Evolutionary conservation across 2,888 invertebrate genomes (phyloP), one percentile per base, ranked within the genome.

Genomic region (Lepidochrysops patricia): DNA sequence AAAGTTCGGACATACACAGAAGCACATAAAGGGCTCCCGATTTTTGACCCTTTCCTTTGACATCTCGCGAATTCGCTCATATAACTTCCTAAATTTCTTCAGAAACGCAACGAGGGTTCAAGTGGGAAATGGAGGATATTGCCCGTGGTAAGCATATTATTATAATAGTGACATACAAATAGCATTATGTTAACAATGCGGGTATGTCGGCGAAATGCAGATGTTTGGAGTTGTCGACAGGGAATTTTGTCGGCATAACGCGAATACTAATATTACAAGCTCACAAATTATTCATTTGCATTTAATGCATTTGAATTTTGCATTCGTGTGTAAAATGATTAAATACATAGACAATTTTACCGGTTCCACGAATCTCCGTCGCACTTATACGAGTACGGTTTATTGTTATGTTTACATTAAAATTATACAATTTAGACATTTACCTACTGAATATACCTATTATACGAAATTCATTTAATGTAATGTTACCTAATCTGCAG

Each of bases 211-310:
- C 19, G 1, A 7, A 43, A 43, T 43, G 43, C 43, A 52, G 27
- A 52, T 52, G 52, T 27, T 52, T 15, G 52, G 26, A 26, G 27
- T 52, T 27, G 52, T 26, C 26, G 27, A 27, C 52, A 12, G 13
- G 52, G 52, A 52, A 52, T 52, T 52, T 52, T 27, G 27, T 15
- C 15, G 27, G 7, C 25, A 9, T 52, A 52, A 26, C 52, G 52
- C 13, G 7, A 7, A 19, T 43, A 52, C 52, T 26, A 27, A 52
- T 52, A 26, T 43, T 23, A 43, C 43, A 43, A 5, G 43, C 43
- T 43, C 43, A 52, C 52, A 52, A 52, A 52, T 52, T 52, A 52
- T 52, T 13, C 52, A 52, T 52, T 52, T 52, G 52, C 52, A 52
- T 26, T 26, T 52, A 26, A 26, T 52, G 27, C 15, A 52, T 52